Base-by-base conservation (phyloP, 1,140 invertebrate genomes). In the Zaprionus tsacasi region DNA sequence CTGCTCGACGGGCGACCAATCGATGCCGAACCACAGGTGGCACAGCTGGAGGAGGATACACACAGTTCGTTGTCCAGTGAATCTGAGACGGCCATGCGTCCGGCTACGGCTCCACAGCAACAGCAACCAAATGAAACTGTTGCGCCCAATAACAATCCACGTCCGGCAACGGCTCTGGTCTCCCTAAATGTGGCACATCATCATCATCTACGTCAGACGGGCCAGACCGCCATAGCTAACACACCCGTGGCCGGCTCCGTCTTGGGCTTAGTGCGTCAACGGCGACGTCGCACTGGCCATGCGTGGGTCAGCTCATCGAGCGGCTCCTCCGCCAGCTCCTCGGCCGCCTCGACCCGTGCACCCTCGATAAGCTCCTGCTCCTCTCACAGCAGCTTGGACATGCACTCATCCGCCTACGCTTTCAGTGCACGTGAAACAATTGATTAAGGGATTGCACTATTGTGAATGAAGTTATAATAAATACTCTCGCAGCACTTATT, bases 1-100 rank as follows among this genome's bases (percentile, higher is more conserved):
- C 72, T 91, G 7, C 81, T 94, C 6, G 93, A 94, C 81, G 93
- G 92, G 3, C 57, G 74, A 27, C 36, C 78, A 10, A 55, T 92
- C n/a, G 63, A 72, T 58, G 30, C 43, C 0, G 35, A 66, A 7
- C n/a, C 17, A 2, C 25, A 59, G 12, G 35, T 21, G 56, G 17
- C 27, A 25, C 8, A 13, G 3, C 57, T 52, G 12, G 48, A 21
- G 10, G 74, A 70, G 12, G 85, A 89, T 6, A 30, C 67, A 6
- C 55, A 77, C 6, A 85, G 90, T 6, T 83, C 86, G 7, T 21
- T 81, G 6, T 91, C 90, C 13, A 88, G 83, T 40, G 88, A 85
- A 6, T 61, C 77, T 4, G 81, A 83, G 38, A 70, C 82, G 1
- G 56, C 52, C 3, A 40, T 40, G 48, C 76, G 86, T 5, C 89